These are phyloP conservation scores for Lota lota DNA, from an alignment of 2,113 vertebrate species.

Conservation along the genomic window DNA sequence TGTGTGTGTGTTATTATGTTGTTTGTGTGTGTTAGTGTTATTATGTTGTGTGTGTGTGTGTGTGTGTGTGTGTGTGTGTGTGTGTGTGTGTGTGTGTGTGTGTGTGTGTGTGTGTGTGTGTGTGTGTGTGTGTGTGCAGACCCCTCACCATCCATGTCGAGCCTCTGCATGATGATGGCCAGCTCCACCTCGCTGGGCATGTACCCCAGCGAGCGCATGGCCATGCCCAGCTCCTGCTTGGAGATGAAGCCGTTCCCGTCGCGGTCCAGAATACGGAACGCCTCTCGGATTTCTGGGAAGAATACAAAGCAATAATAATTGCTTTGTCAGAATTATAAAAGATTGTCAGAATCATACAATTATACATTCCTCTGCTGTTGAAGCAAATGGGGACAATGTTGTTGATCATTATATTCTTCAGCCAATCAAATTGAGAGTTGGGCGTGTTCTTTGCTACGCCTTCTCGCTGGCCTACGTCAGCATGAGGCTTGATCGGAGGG, in stretches of 20 bases:
- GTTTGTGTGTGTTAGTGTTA: conserved; percentile 7
- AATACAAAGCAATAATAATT: conserved; percentile 21
- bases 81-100: background rate
- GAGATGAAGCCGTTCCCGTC: conserved; percentile 99
- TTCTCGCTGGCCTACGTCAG: too few species aligned
- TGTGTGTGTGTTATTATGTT: background rate
- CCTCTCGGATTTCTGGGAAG: conserved; percentile 91
- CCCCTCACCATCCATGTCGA: conserved; percentile 96
- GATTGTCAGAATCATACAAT: too few species aligned
- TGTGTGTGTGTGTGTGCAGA: conserved; percentile 21
- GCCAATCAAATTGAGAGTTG: too few species aligned
- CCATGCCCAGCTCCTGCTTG: conserved; percentile 99
- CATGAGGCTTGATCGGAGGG: too few species aligned
- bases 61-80: background rate
- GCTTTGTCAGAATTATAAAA: too few species aligned
- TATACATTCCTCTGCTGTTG: too few species aligned
- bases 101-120: conserved; percentile 31
- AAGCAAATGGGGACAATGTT: too few species aligned
- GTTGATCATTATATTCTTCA: too few species aligned
- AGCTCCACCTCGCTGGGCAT: conserved; percentile 99
- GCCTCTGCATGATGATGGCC: conserved; percentile 98
- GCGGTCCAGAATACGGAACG: conserved; percentile 93
- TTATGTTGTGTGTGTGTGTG: background rate
- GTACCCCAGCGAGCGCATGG: conserved; percentile 97
- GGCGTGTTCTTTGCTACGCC: too few species aligned